Percentiles rank a stretch among this genome's conserved stretches.
These are phyloP conservation scores for Globia sparganii DNA, from an alignment of 2,888 invertebrate genomes.

Conservation along the genomic window DNA sequence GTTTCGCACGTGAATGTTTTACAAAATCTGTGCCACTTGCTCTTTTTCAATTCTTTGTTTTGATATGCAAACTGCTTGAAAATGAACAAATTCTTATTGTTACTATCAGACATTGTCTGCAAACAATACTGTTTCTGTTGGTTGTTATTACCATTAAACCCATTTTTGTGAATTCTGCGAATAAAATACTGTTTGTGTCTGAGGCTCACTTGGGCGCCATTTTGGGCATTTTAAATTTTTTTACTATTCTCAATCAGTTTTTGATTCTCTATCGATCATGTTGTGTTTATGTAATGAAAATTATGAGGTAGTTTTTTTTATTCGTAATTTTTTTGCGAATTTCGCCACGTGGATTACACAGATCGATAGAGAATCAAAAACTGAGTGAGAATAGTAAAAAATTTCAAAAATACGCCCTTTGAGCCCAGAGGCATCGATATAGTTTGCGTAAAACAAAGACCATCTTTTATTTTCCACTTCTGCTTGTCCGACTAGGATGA, in stretches of 20 bases:
- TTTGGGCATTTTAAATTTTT: too few relatives aligned
- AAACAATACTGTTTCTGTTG: not conserved
- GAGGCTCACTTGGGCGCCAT: not conserved
- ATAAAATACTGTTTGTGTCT: not conserved
- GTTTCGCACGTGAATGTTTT: slow-evolving; percentile 8
- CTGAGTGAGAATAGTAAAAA: too few relatives aligned
- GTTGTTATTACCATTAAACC: not conserved
- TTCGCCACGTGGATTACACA: too few relatives aligned
- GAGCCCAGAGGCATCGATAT: too few relatives aligned
- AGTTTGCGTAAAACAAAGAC: not conserved
- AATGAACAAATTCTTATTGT: not conserved
- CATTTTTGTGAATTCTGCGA: not conserved
- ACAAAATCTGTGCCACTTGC: slow-evolving; percentile 5
- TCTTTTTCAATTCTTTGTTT: not conserved
- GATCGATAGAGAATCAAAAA: too few relatives aligned
- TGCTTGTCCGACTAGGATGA: not conserved
- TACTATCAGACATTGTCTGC: not conserved
- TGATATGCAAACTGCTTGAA: not conserved
- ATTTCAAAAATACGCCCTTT: too few relatives aligned
- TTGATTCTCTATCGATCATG: too few relatives aligned
- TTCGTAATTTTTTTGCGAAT: too few relatives aligned
- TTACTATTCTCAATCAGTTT: too few relatives aligned
- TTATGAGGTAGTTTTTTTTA: too few relatives aligned
- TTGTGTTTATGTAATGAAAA: too few relatives aligned
- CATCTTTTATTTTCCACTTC: not conserved